Conservation (phyloP, 2,113 vertebrate species). For the Aptenodytes patagonicus region DNA sequence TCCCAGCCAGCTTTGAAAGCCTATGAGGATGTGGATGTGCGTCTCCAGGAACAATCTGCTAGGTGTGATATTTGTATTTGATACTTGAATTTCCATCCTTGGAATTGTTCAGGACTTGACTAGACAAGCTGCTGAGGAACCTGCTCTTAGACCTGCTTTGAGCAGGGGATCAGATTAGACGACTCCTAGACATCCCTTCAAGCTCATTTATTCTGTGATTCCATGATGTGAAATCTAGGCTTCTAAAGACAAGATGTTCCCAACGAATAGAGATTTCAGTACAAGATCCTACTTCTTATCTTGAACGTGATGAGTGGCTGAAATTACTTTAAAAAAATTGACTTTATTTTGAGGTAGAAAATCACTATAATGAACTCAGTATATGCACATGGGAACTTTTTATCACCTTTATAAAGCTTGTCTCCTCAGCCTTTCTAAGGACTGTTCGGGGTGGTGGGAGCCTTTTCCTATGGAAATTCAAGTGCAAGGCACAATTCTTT, state of each 20-base stretch:
- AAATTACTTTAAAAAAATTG: background rate
- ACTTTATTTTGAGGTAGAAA: background rate
- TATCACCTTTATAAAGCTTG: background rate
- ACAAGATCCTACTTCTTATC: background rate
- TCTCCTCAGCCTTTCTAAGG: background rate
- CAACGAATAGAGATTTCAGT: background rate
- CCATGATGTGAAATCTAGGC: background rate
- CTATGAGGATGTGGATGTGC: accelerated
- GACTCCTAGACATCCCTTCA: background rate
- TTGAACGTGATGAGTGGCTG: background rate
- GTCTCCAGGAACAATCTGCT: background rate
- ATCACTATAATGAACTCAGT: background rate
- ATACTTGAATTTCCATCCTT: background rate
- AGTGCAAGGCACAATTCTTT: background rate
- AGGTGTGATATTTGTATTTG: background rate
- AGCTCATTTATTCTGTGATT: background rate
- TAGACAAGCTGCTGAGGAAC: background rate
- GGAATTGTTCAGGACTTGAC: background rate
- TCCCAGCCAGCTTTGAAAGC: background rate
- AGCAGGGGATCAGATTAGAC: background rate
- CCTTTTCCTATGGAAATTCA: background rate
- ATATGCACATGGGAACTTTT: background rate
- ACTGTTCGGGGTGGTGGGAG: background rate
- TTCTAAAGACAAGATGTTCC: background rate
- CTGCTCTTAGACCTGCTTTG: background rate